Base-by-base conservation (phyloP, 1,140 invertebrate species). In the Ylistrum balloti region DNA sequence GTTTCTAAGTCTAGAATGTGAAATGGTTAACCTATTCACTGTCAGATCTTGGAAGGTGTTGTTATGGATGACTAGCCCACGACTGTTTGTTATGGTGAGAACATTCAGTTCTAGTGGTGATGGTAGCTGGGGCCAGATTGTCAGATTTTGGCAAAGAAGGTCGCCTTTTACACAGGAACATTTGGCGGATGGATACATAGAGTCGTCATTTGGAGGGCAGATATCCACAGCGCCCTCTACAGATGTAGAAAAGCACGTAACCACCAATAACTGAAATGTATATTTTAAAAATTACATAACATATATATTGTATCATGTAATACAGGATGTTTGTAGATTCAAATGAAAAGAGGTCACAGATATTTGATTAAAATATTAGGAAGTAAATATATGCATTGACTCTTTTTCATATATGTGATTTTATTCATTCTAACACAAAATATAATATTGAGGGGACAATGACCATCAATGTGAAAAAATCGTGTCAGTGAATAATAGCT, bases 161-260 rank as follows among this genome's bases (percentile, higher is more conserved):
- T 74, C 56, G 28, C 56, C 56, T 74, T 74, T 74, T 17, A 74
- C 56, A 74, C 56, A 74, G 56, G 56, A 74, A 74, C 56, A 74
- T 74, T 74, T 74, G 56, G 5, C 22, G n/a, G 56, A n/a, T 5
- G 56, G 56, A 74, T 74, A 74, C 2, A 74, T 1, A 1, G 56
- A 28, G 22, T 74, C 11, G 56, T 74, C 56, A 74, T 74, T 74
- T 0, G 56, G 9, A n/a, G 56, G 56, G 28, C 56, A 74, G n/a
- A 17, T 3, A 11, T 28, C 22, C 22, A 74, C 56, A 5, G 22
- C 56, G 56, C 56, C 56, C n/a, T 74, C 56, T 28, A 11, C 3
- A 0, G 28, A n/a, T 11, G 56, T 74, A 22, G n/a, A 74, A n/a
- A 74, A 11, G 56, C 17, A 74, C 0, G 17, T 5, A 9, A 74